Evolutionary conservation across 2,797 vertebrate species (phyloP), one percentile per base, ranked within the genome.

Genomic region (Rachycentron canadum): DNA sequence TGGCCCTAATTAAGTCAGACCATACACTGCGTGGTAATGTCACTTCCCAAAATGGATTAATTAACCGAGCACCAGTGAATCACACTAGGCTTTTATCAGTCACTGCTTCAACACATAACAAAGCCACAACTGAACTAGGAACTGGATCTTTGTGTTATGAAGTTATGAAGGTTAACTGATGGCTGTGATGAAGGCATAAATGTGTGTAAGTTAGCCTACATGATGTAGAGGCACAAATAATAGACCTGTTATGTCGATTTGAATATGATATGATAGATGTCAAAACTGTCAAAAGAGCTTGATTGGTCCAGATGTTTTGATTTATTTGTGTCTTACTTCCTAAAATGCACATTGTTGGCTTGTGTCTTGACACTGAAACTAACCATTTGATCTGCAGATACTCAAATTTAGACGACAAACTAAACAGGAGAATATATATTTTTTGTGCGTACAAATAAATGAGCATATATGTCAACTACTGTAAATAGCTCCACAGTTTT

Each of bases 401-500:
- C 14, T 65, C 23, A 41, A 19, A 41, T 25, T 8, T 19, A 53
- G 12, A 30, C 21, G 28, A 67, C 49, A 40, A 52, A 53, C 32
- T 6, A 3, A 66, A 38, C 40, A n/a, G n/a, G n/a, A n/a, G n/a
- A n/a, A n/a, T n/a, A n/a, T n/a, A n/a, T 61, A 10, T 8, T 43
- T 52, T 14, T 25, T 52, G 9, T 49, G 3, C 16, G 53, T 13
- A 40, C 55, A 57, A 57, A 34, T 26, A 53, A 28, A 16, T 21
- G 62, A 65, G n/a, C n/a, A 5, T n/a, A 64, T 32, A 12, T 49
- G 14, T 34, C 61, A 34, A n/a, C n/a, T n/a, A n/a, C n/a, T n/a
- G n/a, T n/a, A n/a, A n/a, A n/a, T n/a, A n/a, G n/a, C n/a, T n/a
- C n/a, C n/a, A n/a, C n/a, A n/a, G n/a, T n/a, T 12, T 34, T 9